Base-by-base conservation (phyloP, 1,140 invertebrate species). In the Dinoponera quadriceps region DNA sequence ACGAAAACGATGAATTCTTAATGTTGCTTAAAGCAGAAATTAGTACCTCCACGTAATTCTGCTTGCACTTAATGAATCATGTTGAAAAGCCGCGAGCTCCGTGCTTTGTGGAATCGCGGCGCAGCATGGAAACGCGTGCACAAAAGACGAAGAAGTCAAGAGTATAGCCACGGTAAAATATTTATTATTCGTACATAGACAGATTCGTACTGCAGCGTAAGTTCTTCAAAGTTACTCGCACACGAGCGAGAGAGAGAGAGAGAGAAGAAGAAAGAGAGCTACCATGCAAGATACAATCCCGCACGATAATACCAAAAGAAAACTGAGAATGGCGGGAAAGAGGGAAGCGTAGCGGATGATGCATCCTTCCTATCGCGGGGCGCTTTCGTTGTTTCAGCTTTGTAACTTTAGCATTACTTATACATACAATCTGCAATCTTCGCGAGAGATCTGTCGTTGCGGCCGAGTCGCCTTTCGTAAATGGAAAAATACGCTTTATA, bases 391-490 rank as follows among this genome's bases (percentile, higher is more conserved):
- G 63, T 85, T 62, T 71, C 60, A 29, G 29, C 16, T 29, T 44
- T 55, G 22, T 62, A 86, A 86, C 84, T 86, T 75, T 59, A 20
- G 48, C 65, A 82, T 86, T 85, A 86, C 69, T 86, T 86, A 85
- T 86, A 85, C 84, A 86, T 86, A 82, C 84, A 48, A 62, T 44
- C 68, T 54, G 51, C 73, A 85, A 85, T 82, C 71, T 55, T 63
- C 57, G 48, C 69, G 84, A 66, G 55, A 75, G 57, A 72, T 59
- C n/a, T 20, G 20, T 16, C 7, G 5, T 33, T 71, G 22, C 44
- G 71, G 51, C 38, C 60, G 74, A 85, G 71, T 86, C 62, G n/a
- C n/a, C 55, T n/a, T 69, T 63, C 83, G 25, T 29, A 29, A 54
- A 13, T 20, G 14, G 51, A 49, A 73, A 69, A 49, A 59, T 27